phyloP scores from a whole-genome alignment of 2,113 vertebrate species.

The Garra rufa region DNA sequence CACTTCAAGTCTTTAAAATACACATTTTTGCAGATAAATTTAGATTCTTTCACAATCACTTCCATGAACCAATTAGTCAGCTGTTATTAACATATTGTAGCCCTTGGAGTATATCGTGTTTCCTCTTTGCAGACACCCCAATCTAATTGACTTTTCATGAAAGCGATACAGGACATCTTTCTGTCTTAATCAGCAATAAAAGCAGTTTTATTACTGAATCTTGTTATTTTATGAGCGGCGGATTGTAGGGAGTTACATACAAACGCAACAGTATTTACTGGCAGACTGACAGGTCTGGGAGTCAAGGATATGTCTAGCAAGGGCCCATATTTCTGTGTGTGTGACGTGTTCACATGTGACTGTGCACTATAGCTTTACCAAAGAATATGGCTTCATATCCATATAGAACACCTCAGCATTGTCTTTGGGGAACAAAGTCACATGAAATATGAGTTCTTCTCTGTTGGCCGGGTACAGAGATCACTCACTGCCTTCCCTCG shows the following conservation, averaged over 20 bases:
- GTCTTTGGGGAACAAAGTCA: conserved; percentile 71
- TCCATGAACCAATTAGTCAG: conserved; percentile 38
- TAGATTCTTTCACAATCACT: conserved; percentile 65
- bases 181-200: conserved; percentile 57
- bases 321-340: conserved; percentile 47
- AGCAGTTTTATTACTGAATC: conserved; percentile 59
- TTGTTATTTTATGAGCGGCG: background rate
- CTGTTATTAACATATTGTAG: conserved; percentile 69
- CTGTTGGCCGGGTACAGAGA: conserved; percentile 39
- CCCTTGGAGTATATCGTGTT: conserved; percentile 77
- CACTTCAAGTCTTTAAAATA: conserved; percentile 16
- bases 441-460: conserved; percentile 48
- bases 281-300: conserved; percentile 11
- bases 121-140: conserved; percentile 52
- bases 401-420: conserved; percentile 85
- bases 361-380: conserved; percentile 66
- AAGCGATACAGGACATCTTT: conserved; percentile 34
- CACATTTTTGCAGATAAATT: conserved; percentile 74
- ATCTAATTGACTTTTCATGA: conserved; percentile 32
- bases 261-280: conserved; percentile 62
- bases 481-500: conserved; percentile 47
- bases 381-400: conserved; percentile 99
- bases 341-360: conserved; percentile 58
- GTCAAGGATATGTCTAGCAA: conserved; percentile 59
- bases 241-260: conserved; percentile 59